phyloP scores from a whole-genome alignment of 2,888 invertebrate species.

The Polietes domitor region DNA sequence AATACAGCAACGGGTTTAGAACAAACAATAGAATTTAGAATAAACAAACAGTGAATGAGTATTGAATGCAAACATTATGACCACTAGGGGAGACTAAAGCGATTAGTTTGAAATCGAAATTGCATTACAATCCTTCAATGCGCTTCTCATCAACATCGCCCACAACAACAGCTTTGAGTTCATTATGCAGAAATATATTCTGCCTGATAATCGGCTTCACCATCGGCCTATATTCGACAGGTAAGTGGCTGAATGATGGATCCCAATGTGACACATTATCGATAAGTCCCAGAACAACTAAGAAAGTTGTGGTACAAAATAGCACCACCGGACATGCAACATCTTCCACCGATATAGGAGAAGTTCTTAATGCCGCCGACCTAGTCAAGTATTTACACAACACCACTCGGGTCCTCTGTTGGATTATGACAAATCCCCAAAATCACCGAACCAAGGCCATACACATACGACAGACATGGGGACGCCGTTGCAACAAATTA shows the following conservation, averaged over 20 bases:
- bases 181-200: slow-evolving; percentile 62
- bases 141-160: slow-evolving; percentile 7
- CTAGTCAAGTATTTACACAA: slow-evolving; percentile 76
- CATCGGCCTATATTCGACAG: slow-evolving; percentile 75
- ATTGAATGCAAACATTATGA: background rate
- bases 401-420: slow-evolving; percentile 93
- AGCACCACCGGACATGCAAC: background rate
- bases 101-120: slow-evolving; percentile 45
- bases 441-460: slow-evolving; percentile 93
- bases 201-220: slow-evolving; percentile 75
- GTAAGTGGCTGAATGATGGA: slow-evolving; percentile 69
- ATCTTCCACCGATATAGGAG: background rate
- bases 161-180: slow-evolving; percentile 51
- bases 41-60: background rate
- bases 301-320: background rate
- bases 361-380: background rate
- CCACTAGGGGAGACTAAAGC: too few species aligned
- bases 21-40: background rate
- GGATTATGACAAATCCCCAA: slow-evolving; percentile 96
- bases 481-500: slow-evolving; percentile 92
- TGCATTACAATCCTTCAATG: background rate
- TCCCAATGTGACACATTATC: slow-evolving; percentile 48
- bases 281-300: background rate
- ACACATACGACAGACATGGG: slow-evolving; percentile 97
- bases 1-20: slow-evolving; percentile 52